Evolutionary conservation across 2,797 vertebrate genomes (phyloP), one percentile per base, ranked within the genome.

Genomic region (Pyrocephalus nanus): DNA sequence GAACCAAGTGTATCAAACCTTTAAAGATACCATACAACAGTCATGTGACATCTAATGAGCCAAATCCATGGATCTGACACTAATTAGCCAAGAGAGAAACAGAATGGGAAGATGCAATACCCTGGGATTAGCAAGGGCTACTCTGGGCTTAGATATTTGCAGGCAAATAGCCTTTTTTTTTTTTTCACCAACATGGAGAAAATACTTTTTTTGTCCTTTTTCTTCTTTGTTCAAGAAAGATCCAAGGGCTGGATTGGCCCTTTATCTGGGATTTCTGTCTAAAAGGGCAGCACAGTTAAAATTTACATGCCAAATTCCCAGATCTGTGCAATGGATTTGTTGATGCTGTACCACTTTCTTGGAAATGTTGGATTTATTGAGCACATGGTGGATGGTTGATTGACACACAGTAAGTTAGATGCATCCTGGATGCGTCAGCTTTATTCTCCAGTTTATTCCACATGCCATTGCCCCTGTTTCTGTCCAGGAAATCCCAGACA

Each of bases 371-470:
- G 67, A 7, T 73, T 71, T 23, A 6, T 29, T 21, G 51, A 77
- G 36, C 70, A 40, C 8, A 0, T 0, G 0, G 12, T 34, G 26
- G 40, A 27, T 17, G 25, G 32, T 3, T 55, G 67, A 51, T 34
- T 86, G 64, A n/a, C 67, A 62, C 51, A 11, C 66, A 42, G 1
- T 40, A 25, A 13, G 62, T 42, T 47, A 57, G 89, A 8, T 29
- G n/a, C 47, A 38, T 62, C 86, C 64, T 2, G 11, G 53, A 27
- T 6, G 22, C 29, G 60, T 4, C 45, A 32, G 71, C 47, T 66
- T 79, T 38, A 12, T 43, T 42, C 64, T 64, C 26, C 43, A 5
- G 26, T 85, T 92, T 79, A 48, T 34, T 85, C 78, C 60, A 45
- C 30, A 16, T 70, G 79, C 53, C 51, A 14, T 58, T 61, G 71